Evolutionary conservation across 2,113 vertebrate genomes (phyloP).

Genomic region (Phocoena sinus): DNA sequence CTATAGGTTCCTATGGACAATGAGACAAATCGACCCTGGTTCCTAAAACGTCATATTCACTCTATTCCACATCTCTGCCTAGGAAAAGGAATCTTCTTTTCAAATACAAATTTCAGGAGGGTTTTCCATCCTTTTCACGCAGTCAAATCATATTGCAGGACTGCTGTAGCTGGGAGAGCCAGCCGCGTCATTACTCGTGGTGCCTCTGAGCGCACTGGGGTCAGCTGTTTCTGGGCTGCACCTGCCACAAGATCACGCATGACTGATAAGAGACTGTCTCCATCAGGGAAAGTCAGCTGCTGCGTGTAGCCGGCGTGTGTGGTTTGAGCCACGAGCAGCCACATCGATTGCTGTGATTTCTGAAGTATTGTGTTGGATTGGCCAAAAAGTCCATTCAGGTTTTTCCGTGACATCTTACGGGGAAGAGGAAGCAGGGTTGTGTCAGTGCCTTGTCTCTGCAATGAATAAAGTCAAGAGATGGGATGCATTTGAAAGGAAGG

Average conservation of each 20-base stretch:
- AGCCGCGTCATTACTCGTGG: background rate
- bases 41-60: background rate
- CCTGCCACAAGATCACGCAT: background rate
- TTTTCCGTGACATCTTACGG: no score
- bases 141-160: background rate
- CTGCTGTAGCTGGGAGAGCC: background rate
- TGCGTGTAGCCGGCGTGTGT: background rate
- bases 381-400: no score
- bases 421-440: background rate
- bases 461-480: background rate
- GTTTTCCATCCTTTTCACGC: background rate
- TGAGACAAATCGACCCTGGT: background rate
- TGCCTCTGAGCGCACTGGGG: background rate
- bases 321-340: background rate
- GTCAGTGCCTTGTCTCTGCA: background rate
- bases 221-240: background rate
- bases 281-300: background rate
- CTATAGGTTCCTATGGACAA: background rate
- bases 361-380: background rate
- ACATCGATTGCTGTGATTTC: background rate
- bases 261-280: background rate
- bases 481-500: background rate
- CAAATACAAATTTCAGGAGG: background rate
- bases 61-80: background rate
- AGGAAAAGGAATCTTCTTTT: background rate